Evolutionary conservation across 2,888 invertebrate genomes (phyloP), one percentile per base, ranked within the genome.

Genomic region (Mythimna ferrago): DNA sequence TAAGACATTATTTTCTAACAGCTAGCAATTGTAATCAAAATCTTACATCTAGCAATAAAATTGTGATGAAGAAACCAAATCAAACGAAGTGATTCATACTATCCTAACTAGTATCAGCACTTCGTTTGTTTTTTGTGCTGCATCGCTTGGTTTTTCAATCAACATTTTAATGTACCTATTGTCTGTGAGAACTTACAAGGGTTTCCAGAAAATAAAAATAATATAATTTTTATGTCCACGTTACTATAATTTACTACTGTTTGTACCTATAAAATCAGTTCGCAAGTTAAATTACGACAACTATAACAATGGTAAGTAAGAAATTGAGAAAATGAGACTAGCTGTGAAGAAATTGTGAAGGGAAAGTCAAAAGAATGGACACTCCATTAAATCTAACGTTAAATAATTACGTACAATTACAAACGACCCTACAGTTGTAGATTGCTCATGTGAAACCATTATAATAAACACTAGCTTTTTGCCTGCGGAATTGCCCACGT

Each of bases 131-230:
- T 67, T 70, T 73, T 57, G 58, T 66, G n/a, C 44, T 68, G 48
- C 51, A 64, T 54, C 48, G 60, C 57, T 73, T 70, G 75, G 54
- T 54, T 80, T 73, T 67, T 67, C 66, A 73, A 80, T 83, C 75
- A 73, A 69, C 6, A 57, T 66, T 66, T 73, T 58, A 80, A 58
- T 79, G 41, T 58, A 26, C 26, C 26, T 26, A 19, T 60, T 51
- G 57, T 53, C n/a, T 58, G 54, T 68, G 67, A 83, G 67, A 79
- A 57, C 38, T 57, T 53, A 26, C 63, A 67, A 67, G 11, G 26
- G 26, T 14, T 57, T 65, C 38, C 38, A 81, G 26, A 57, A 57
- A 81, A 61, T 21, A 64, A 32, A 48, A 4, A 41, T 35, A 44
- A 10, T 21, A n/a, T 14, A 10, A 2, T 48, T 38, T 51, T 54